Evolutionary conservation across 2,888 invertebrate species (phyloP), one percentile per base, ranked within the genome.

Genomic region (Pelosia muscerda): DNA sequence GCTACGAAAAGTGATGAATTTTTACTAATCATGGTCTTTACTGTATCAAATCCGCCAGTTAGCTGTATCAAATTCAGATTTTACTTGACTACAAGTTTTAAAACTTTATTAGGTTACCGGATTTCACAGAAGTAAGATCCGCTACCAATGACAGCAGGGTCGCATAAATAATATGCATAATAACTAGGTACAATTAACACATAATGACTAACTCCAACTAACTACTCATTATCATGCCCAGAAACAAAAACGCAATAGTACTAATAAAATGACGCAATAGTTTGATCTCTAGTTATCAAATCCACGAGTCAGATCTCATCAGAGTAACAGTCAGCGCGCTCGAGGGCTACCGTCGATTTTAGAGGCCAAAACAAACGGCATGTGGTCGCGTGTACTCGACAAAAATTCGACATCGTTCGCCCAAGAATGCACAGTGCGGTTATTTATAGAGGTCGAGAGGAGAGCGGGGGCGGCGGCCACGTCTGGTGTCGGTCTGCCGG

Each of bases 401-500:
- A 95, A 95, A 95, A 95, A 94, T 94, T 94, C 93, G 91, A 92
- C 92, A 93, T 93, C 94, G 95, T 92, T 94, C 92, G 93, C 93
- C 90, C 93, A 95, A 95, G 95, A 95, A 95, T 95, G 94, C 93
- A 94, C 93, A 92, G 93, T 92, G 92, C 86, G 89, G 90, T 85
- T 94, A 94, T 94, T 92, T 91, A 91, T 94, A 94, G 94, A 86
- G 88, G 88, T 89, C 84, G 88, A 90, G 91, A 93, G 95, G 90
- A 90, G 92, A 91, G 95, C 96, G 94, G 94, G 94, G 94, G 91
- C 93, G 94, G 92, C 91, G 90, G 89, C 92, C 90, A 90, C 92
- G 95, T 94, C 94, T 95, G 93, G 93, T 94, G 93, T 94, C 95
- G 95, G 94, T 95, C 95, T 95, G 95, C 95, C 95, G 93, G 95